Percentiles rank a stretch among this genome's conserved stretches.
phyloP scores from a whole-genome alignment of 2,888 invertebrate genomes.

The Conchocele bisecta region DNA sequence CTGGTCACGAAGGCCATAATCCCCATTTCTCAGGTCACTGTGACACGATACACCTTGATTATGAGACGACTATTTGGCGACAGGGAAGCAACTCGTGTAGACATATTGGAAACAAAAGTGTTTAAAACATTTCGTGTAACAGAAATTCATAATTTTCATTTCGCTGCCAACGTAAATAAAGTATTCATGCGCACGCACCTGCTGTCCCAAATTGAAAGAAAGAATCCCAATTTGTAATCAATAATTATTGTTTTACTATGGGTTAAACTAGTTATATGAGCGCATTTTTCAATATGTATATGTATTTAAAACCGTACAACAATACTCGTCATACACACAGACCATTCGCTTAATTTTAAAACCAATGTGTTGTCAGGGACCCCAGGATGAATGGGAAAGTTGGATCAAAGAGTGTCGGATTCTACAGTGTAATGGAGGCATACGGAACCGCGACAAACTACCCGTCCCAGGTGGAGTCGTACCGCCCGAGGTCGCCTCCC shows the following conservation, averaged over 20 bases:
- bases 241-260: too few species aligned
- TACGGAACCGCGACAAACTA: slow-evolving; percentile 64
- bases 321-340: too few species aligned
- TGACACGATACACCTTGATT: too few species aligned
- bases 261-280: not conserved
- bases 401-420: slow-evolving; percentile 69
- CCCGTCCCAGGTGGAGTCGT: slow-evolving; percentile 61
- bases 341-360: too few species aligned
- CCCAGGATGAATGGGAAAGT: slow-evolving; percentile 40
- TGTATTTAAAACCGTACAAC: too few species aligned
- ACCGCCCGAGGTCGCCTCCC: slow-evolving; percentile 51
- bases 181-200: slow-evolving; percentile 41
- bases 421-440: slow-evolving; percentile 74
- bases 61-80: too few species aligned
- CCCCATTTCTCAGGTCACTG: too few species aligned
- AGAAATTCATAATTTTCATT: not conserved
- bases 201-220: slow-evolving; percentile 42
- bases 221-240: slow-evolving; percentile 26
- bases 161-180: slow-evolving; percentile 44
- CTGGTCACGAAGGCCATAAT: too few species aligned
- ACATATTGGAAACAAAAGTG: too few species aligned
- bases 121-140: slow-evolving; percentile 33
- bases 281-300: too few species aligned
- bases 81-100: too few species aligned
- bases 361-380: slow-evolving; percentile 61